Evolutionary conservation across 2,797 vertebrate species (phyloP).

Genomic region (Falco concolor): DNA sequence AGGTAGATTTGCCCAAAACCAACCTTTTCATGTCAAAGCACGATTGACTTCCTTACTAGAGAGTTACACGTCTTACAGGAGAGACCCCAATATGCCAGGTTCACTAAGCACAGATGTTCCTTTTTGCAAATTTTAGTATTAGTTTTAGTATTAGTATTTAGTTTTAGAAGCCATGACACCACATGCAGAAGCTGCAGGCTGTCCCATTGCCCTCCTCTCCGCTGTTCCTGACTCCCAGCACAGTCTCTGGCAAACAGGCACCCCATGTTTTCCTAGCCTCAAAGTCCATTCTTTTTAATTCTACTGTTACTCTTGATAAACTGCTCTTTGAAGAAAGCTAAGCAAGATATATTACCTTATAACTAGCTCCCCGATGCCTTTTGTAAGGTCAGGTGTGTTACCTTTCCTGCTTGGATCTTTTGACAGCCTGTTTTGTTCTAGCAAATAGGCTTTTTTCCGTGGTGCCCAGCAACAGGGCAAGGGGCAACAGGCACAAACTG

Average conservation of each 20-base stretch:
- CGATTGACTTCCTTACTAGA: background rate
- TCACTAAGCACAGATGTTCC: background rate
- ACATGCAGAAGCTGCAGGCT: background rate
- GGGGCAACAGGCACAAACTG: no score
- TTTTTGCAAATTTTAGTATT: background rate
- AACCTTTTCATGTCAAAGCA: background rate
- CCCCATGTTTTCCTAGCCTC: background rate
- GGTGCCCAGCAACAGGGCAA: no score
- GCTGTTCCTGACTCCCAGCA: background rate
- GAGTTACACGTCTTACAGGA: background rate
- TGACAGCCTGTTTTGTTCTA: background rate
- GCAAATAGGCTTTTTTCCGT: background rate
- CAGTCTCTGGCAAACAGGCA: background rate
- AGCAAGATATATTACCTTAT: background rate
- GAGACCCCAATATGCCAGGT: background rate
- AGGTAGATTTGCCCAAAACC: background rate
- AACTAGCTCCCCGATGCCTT: background rate
- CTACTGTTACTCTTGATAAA: background rate
- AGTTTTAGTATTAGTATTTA: no score
- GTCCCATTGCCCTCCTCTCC: background rate
- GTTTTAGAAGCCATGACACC: background rate
- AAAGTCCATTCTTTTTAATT: background rate
- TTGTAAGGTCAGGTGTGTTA: background rate
- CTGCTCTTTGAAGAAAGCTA: background rate
- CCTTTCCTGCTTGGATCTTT: background rate